Base-by-base conservation (phyloP, 2,113 vertebrate genomes). In the Gymnogyps californianus region DNA sequence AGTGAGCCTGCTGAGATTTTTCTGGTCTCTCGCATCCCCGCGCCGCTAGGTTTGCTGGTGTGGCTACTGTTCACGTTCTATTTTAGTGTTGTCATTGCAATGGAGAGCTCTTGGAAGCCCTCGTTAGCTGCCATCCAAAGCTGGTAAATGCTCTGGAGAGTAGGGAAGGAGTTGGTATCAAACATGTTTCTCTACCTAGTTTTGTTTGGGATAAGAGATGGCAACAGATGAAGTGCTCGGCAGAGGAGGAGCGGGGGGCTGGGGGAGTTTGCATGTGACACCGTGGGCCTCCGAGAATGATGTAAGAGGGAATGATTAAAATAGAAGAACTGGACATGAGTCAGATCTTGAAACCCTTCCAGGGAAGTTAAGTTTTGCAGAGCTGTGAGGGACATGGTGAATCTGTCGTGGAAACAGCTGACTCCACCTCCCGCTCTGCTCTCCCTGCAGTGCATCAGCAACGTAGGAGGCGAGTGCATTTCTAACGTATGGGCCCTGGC, bases 271-370 rank as follows among this genome's bases (percentile, higher is more conserved):
- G 93, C 95, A 94, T 91, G 91, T 89, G 89, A 91, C 95, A 93
- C 93, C 22, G 52, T 95, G 96, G 96, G 97, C 97, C 98, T 96
- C 97, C 0, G 58, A 87, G 94, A 83, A 90, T 97, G 97, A 98
- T 97, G 97, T 97, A 95, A 97, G 94, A 96, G 95, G 93, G 79
- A 84, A 94, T 74, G 96, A 97, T 97, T 97, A 97, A 97, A 97
- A 97, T 97, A 98, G 97, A 96, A 87, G 75, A 87, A 76, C 80
- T 97, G 97, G 96, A 97, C 90, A 22, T 98, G 97, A 98, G 96
- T 98, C 97, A 98, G 95, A 93, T 11, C 87, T 97, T 97, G 97
- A 97, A 97, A 91, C 31, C 46, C 34, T 93, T 97, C 97, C 97
- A 97, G 85, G 64, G 81, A 90, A 97, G 91, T 91, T 80, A 89